Evolutionary conservation across 2,797 vertebrate species (phyloP).

Genomic region (Phalanger gymnotis): DNA sequence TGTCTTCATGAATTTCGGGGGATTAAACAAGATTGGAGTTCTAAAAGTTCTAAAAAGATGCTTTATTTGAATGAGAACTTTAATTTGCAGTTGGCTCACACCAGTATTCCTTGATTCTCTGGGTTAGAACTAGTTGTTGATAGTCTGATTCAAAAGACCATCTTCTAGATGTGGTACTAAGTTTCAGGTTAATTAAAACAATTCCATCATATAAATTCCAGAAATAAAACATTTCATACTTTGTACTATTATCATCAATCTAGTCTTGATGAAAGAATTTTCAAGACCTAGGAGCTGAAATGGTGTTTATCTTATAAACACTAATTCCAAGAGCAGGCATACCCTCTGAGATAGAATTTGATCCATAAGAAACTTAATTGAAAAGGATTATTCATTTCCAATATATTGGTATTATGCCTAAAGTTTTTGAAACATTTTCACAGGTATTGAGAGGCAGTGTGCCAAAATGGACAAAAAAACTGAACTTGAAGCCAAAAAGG

Average conservation of each 20-base stretch:
- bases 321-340: not conserved
- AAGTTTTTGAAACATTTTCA: not conserved
- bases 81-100: not conserved
- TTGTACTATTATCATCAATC: not conserved
- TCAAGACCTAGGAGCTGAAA: not conserved
- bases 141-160: not conserved
- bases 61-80: not conserved
- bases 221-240: slow-evolving; percentile 2
- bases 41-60: not conserved
- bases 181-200: not conserved
- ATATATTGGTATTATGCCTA: not conserved
- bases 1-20: slow-evolving; percentile 33
- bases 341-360: not conserved
- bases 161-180: slow-evolving; percentile 9
- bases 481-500: not conserved
- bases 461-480: not conserved
- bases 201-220: not conserved
- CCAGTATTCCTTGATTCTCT: not conserved
- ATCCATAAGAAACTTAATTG: not conserved
- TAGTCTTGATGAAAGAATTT: slow-evolving; percentile 29
- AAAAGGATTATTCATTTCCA: not conserved
- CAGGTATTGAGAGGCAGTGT: not conserved
- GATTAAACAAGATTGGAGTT: slow-evolving; percentile 9
- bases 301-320: not conserved
- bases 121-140: not conserved